Base-by-base conservation (phyloP, 2,113 vertebrate genomes). In the Ailurus styani region DNA sequence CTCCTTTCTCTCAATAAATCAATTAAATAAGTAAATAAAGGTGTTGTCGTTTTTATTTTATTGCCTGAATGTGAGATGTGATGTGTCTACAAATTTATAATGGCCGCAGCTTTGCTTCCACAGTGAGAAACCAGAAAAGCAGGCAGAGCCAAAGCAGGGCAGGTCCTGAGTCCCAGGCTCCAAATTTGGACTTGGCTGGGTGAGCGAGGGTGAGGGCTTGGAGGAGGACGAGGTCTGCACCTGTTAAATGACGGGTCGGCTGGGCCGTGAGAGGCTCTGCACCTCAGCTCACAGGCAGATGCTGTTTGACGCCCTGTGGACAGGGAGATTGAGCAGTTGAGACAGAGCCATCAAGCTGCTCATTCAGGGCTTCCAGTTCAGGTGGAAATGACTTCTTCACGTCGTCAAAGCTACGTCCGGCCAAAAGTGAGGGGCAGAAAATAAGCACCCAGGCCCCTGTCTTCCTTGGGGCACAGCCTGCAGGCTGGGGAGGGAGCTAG, bases 221-320 rank as follows among this genome's bases (percentile, higher is more conserved):
- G 75, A 55, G 4, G 9, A 52, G 50, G 21, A 14, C 15, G 20
- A 23, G 13, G 14, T 27, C 45, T 18, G 34, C 3, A 3, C 52
- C 21, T 54, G 21, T 14, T n/a, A 12, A 11, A 54, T 9, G 14
- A 34, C 6, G 18, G 0, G 34, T 23, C 4, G 4, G 0, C 34
- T 3, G 50, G 73, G 21, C 0, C 0, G 0, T 0, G 4, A n/a
- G 7, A 10, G 1, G 52, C 34, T 50, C 13, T 3, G 40, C 2
- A 14, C 21, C 0, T 5, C 4, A 0, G 21, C 7, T 45, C 47
- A 6, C 3, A 14, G 84, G 52, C 11, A 37, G 21, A 62, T 9
- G 0, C 29, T 6, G 1, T 52, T 34, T 11, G 2, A 9, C 12
- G 20, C n/a, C 18, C 40, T 17, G 5, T 0, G 3, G 89, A 23